phyloP scores from a whole-genome alignment of 2,888 invertebrate species.

The Drosophila emarginata region DNA sequence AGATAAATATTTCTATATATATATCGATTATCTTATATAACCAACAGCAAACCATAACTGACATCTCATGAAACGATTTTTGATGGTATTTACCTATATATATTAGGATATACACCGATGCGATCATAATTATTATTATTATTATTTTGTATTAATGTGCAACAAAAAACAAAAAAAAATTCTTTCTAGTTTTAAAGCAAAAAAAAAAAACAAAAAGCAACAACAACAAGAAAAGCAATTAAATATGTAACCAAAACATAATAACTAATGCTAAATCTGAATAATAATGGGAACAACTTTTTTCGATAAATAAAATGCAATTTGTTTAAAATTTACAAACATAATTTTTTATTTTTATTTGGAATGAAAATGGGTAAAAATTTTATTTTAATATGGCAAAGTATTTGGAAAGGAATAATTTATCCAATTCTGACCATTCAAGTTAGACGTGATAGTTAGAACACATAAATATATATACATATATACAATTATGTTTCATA shows the following conservation, averaged over 20 bases:
- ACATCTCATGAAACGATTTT: neutral
- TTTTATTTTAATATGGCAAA: no score
- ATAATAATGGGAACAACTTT: slow-evolving; percentile 37
- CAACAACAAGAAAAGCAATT: slow-evolving; percentile 2
- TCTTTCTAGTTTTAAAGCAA: slow-evolving; percentile 51
- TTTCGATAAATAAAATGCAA: slow-evolving; percentile 36
- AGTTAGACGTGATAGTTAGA: no score
- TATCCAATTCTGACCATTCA: no score
- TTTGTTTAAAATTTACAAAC: slow-evolving; percentile 25
- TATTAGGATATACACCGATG: slow-evolving; percentile 31
- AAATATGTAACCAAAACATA: slow-evolving; percentile 35
- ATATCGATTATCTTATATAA: slow-evolving; percentile 13
- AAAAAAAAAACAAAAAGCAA: slow-evolving; percentile 17
- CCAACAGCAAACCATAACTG: slow-evolving; percentile 18
- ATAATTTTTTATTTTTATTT: neutral
- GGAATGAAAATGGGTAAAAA: no score
- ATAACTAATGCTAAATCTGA: slow-evolving; percentile 22
- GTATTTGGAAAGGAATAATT: no score
- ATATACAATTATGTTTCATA: no score
- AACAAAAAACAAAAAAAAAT: slow-evolving; percentile 30
- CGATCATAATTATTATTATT: slow-evolving; percentile 28
- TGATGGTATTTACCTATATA: slow-evolving; percentile 12
- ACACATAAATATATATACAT: no score
- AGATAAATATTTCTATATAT: slow-evolving; percentile 24
- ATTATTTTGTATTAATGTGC: slow-evolving; percentile 59